Percentiles rank a stretch among this genome's conserved stretches.
phyloP scores from a whole-genome alignment of 2,888 invertebrate genomes.

The Muscina levida region DNA sequence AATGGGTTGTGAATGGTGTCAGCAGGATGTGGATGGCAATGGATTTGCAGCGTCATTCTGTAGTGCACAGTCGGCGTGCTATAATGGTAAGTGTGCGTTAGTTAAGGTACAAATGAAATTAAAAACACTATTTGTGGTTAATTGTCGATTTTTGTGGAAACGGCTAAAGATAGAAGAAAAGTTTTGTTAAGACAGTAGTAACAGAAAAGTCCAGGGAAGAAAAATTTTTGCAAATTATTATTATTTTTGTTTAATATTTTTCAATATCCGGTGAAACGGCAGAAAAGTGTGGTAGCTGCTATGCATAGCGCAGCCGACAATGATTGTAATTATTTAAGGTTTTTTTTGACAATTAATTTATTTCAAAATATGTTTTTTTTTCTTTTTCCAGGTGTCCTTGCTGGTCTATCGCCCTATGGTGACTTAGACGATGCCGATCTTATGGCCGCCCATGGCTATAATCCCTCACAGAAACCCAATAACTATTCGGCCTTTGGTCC shows the following conservation, averaged over 20 bases:
- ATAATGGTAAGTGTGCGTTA: conserved; percentile 83
- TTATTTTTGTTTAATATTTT: too few relatives aligned
- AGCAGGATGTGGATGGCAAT: conserved; percentile 88
- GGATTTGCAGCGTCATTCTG: conserved; percentile 88
- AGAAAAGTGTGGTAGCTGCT: too few relatives aligned
- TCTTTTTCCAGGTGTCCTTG: conserved; percentile 82
- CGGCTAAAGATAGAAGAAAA: too few relatives aligned
- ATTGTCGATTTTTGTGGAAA: background rate
- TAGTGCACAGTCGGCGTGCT: conserved; percentile 89
- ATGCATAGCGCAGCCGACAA: too few relatives aligned
- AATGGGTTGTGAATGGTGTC: conserved; percentile 95
- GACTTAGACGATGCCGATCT: conserved; percentile 76
- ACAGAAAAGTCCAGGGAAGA: background rate
- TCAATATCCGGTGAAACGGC: too few relatives aligned
- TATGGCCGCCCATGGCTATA: conserved; percentile 76
- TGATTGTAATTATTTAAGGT: too few relatives aligned
- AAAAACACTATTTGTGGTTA: too few relatives aligned
- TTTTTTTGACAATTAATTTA: too few relatives aligned
- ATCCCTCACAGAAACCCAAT: conserved; percentile 76
- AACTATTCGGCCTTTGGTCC: conserved; percentile 91
- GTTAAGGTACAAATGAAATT: background rate
- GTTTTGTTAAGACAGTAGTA: background rate
- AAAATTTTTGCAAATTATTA: background rate
- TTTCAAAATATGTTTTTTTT: too few relatives aligned
- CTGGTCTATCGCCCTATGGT: conserved; percentile 89